Base-by-base conservation (phyloP, 1,140 invertebrate species). In the Phthorimaea operculella region DNA sequence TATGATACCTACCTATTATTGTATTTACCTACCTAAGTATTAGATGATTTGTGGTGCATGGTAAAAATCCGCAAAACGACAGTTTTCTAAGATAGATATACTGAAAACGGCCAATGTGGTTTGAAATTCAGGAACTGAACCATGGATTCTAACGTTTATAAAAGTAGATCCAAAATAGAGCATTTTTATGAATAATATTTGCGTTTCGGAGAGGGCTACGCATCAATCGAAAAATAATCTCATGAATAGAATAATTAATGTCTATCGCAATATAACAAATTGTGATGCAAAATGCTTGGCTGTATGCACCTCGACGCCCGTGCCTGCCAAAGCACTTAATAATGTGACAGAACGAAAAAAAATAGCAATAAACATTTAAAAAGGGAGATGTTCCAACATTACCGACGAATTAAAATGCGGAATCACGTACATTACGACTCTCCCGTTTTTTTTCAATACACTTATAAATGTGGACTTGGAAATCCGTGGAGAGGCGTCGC, bases 391-490 rank as follows among this genome's bases (percentile, higher is more conserved):
- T 66, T 36, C 61, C 58, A 56, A 66, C 66, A 68, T 74, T 74
- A 74, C 68, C 54, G 54, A 59, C 55, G 66, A 72, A 81, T 81
- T 77, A 76, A 81, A 77, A 79, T 82, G 76, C 79, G 65, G 64
- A 71, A 78, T 79, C 78, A 81, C 78, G 78, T 70, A 76, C 76
- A 79, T 74, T 72, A 76, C 68, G 60, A 61, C 71, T 64, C 58
- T 68, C 70, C 72, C 55, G 53, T 62, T 71, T 57, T 68, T 75
- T 68, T 75, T 75, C 69, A 72, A 76, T 79, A 73, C 66, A 71
- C 70, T 78, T 74, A 68, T 63, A 72, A 70, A 72, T 68, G 62
- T 64, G 69, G 52, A 61, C 64, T 47, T 15, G 16, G 44, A 15
- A 47, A 47, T 47, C 7, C n/a, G 44, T 47, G 9, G 44, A 47